Percentiles rank a stretch among this genome's conserved stretches.
These are phyloP conservation scores for Cephus pygmeus DNA, from an alignment of 2,888 invertebrate genomes.

Conservation along the genomic window DNA sequence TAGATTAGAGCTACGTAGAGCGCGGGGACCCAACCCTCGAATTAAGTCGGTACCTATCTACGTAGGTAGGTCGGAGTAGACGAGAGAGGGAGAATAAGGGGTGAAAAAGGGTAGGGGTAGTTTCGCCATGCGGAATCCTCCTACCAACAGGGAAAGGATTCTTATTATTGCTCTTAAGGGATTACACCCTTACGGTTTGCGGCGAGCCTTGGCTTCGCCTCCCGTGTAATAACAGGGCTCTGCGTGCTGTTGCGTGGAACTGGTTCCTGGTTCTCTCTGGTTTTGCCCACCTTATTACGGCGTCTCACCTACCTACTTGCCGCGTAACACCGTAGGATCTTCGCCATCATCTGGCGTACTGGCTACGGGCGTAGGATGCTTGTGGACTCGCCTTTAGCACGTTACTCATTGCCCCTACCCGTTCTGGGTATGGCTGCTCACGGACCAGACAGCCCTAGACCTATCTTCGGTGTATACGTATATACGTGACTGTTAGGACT, in stretches of 20 bases:
- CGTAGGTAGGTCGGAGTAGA: constrained; percentile 13
- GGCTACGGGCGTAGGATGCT: background rate
- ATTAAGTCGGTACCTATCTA: constrained; percentile 20
- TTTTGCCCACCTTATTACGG: constrained; percentile 9
- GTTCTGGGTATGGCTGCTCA: background rate
- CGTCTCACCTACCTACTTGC: background rate
- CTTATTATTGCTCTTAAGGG: constrained; percentile 66
- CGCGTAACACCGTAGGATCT: background rate
- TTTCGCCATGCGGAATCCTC: constrained; percentile 19
- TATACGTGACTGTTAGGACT: background rate
- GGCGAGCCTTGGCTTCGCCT: constrained; percentile 34
- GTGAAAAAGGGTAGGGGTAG: background rate
- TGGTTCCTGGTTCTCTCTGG: constrained; percentile 12
- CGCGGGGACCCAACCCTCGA: constrained; percentile 17
- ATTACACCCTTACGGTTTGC: constrained; percentile 59
- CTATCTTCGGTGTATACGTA: background rate
- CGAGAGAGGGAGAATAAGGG: background rate
- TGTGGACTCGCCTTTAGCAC: background rate
- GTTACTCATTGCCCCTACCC: background rate
- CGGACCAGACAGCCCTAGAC: background rate
- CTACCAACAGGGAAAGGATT: constrained; percentile 54
- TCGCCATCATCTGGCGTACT: background rate
- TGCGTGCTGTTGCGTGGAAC: background rate
- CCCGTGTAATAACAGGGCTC: background rate
- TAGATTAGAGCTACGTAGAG: background rate